phyloP scores from a whole-genome alignment of 1,140 invertebrate species.

The Phymastichus coffea region DNA sequence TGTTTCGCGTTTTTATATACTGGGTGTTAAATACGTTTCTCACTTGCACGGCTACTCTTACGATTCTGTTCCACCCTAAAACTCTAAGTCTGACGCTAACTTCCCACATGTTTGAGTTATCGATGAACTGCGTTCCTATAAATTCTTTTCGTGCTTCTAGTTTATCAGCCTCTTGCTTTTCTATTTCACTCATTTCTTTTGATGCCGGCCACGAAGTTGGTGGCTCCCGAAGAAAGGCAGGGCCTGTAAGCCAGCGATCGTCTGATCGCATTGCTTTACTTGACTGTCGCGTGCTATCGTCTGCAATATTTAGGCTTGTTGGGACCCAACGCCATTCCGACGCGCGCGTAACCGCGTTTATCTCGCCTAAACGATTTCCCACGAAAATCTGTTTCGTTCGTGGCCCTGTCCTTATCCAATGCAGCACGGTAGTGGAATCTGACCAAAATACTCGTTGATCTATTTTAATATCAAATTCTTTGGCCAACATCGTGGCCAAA shows the following conservation, averaged over 20 bases:
- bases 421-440: slow-evolving; percentile 40
- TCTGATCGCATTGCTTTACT: background rate
- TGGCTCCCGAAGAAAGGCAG: background rate
- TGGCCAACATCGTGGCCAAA: background rate
- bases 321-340: slow-evolving; percentile 49
- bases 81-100: too few relatives aligned
- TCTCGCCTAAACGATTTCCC: slow-evolving; percentile 43
- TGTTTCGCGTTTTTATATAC: background rate
- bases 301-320: slow-evolving; percentile 50
- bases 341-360: slow-evolving; percentile 32
- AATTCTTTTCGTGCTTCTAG: too few relatives aligned
- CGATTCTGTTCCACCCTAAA: too few relatives aligned
- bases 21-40: too few relatives aligned
- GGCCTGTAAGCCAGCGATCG: background rate
- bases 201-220: background rate
- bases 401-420: slow-evolving; percentile 35
- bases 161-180: too few relatives aligned
- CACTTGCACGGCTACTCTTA: too few relatives aligned
- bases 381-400: slow-evolving; percentile 28
- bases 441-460: slow-evolving; percentile 31
- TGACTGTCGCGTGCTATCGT: slow-evolving; percentile 26
- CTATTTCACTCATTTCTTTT: too few relatives aligned
- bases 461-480: background rate
- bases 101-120: too few relatives aligned
- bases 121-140: too few relatives aligned